These are phyloP conservation scores for Ginglymostoma cirratum DNA, from an alignment of 2,113 vertebrate genomes.

Conservation along the genomic window DNA sequence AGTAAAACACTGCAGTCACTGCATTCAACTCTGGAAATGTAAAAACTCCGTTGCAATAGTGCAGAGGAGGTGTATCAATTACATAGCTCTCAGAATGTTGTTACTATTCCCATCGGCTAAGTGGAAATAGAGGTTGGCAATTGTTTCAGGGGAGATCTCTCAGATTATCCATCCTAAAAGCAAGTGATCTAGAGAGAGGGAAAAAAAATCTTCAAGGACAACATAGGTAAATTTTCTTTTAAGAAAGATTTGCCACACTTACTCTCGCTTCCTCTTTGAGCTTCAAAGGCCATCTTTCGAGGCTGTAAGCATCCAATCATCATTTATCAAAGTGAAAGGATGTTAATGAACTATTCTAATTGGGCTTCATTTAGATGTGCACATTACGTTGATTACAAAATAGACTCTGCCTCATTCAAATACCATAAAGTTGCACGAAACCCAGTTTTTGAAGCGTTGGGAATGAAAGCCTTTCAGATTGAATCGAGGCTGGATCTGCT, in stretches of 20 bases:
- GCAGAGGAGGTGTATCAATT: background rate
- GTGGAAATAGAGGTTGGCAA: background rate
- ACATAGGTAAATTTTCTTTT: background rate
- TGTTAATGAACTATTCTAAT: background rate
- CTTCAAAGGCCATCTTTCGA: background rate
- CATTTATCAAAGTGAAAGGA: background rate
- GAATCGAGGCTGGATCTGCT: background rate
- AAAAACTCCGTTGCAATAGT: too few species aligned
- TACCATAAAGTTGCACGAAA: background rate
- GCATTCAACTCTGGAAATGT: background rate
- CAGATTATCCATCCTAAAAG: background rate
- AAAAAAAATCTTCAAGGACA: background rate
- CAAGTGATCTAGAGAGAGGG: background rate
- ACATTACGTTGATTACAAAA: constrained; percentile 1
- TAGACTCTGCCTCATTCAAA: background rate
- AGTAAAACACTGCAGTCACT: background rate
- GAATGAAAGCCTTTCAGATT: background rate
- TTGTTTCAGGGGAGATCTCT: background rate
- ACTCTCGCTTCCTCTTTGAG: background rate
- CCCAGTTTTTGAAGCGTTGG: background rate
- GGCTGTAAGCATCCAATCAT: background rate
- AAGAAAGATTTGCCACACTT: background rate
- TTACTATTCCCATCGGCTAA: background rate
- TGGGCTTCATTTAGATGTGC: constrained; percentile 12
- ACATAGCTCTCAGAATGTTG: background rate